Base-by-base conservation (phyloP, 2,888 invertebrate species). In the Chrysina gloriosa region DNA sequence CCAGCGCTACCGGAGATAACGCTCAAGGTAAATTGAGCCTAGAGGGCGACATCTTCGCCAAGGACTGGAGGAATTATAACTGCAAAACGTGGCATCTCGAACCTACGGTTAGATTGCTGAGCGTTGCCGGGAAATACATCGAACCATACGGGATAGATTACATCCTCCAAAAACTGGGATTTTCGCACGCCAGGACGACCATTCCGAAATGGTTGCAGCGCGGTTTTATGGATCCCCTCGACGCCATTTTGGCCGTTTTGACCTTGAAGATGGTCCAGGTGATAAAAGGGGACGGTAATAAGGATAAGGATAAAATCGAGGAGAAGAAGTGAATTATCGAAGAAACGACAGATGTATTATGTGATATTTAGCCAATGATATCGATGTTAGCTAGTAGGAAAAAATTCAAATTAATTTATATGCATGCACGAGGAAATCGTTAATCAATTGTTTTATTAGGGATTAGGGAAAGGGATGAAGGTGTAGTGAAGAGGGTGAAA, bases 151-250 rank as follows among this genome's bases (percentile, higher is more conserved):
- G 98, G 61, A 96, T 98, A 70, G 98, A 99, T 86, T 98, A 97
- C 84, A 97, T 99, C 79, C 88, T 99, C 58, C 97, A 98, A 85
- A 97, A 98, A 84, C 87, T 99, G 42, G 98, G 98, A 48, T 98
- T 99, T 84, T 92, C 95, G 69, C 98, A 99, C 85, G 98, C 98
- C 7, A 89, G 98, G 73, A 96, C 95, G 73, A 99, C 99, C 66
- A 99, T 99, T 80, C 99, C 99, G 67, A 99, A 99, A 85, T 99
- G 98, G 97, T 90, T 98, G 86, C 99, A 99, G 84, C 88, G 99
- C 65, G 98, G 98, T 9, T 94, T 97, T 77, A 95, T 99, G 90
- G 99, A 99, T 85, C 97, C 98, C 0, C 85, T 98, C 64, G 98
- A 99, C 85, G 95, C 95, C 82, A 88, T 98, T 68, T 87, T 96